These are phyloP conservation scores for Phyllopteryx taeniolatus DNA, from an alignment of 2,113 vertebrate genomes.

Conservation along the genomic window DNA sequence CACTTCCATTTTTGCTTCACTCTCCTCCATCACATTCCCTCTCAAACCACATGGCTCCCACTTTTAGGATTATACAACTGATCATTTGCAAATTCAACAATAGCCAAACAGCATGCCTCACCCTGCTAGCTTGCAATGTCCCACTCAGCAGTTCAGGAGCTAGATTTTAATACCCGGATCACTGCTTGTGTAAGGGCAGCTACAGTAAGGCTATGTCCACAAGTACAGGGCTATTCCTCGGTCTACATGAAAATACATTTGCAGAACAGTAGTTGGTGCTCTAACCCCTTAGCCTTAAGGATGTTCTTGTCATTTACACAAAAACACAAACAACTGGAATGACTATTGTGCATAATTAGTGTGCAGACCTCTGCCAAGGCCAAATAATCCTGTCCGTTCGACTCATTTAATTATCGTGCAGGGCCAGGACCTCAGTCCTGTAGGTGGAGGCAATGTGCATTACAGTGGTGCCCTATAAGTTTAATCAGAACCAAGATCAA, in stretches of 20 bases:
- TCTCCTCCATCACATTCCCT: conserved; percentile 28
- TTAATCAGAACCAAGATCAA: background rate
- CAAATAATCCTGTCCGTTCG: background rate
- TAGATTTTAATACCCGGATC: conserved; percentile 20
- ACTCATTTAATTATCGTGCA: background rate
- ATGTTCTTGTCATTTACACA: background rate
- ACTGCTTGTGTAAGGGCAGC: conserved; percentile 1
- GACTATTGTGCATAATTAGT: background rate
- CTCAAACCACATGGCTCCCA: conserved; percentile 39
- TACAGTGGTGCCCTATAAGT: background rate
- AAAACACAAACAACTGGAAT: background rate
- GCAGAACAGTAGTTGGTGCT: background rate
- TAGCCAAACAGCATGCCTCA: conserved; percentile 34
- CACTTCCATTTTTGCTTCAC: conserved; percentile 29
- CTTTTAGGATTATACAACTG: conserved; percentile 44
- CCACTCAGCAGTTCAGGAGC: conserved; percentile 31
- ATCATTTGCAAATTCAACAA: conserved; percentile 46
- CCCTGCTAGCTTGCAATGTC: conserved; percentile 23
- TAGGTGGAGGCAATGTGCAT: background rate
- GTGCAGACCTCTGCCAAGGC: background rate
- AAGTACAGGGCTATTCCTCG: background rate
- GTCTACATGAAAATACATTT: background rate
- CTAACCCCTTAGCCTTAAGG: background rate
- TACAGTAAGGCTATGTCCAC: background rate
- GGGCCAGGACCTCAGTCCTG: background rate